Evolutionary conservation across 2,888 invertebrate species (phyloP), one percentile per base, ranked within the genome.

Genomic region (Epinotia bilunana): DNA sequence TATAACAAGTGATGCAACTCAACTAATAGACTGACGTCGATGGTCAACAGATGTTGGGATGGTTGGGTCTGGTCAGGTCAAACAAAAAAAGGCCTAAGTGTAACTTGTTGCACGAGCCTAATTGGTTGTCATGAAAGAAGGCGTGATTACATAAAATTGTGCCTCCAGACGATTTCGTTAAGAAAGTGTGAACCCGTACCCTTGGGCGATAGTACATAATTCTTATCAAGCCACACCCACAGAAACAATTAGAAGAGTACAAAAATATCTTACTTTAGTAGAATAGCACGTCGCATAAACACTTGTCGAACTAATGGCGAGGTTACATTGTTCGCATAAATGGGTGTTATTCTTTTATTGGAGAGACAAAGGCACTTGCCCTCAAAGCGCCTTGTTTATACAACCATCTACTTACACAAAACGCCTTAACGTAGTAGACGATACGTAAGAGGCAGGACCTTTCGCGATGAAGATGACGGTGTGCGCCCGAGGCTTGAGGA

Each of bases 281-380:
- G 43, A 58, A 58, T 23, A 58, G 4, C 16, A 18, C 4, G 57
- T 20, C 20, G 9, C 68, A 20, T 58, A 23, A 20, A 16, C 18
- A 57, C 58, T 23, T 23, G n/a, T 16, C 11, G 16, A 16, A 16
- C 3, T 16, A 58, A 68, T 43, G 23, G 58, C 20, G 58, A 60
- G 28, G 58, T 60, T 46, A 86, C 88, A 91, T 91, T 91, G 91
- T 91, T 88, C 86, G 80, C 80, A 87, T 90, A 91, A 93, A 92
- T 91, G 92, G 91, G 87, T 92, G 92, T 93, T 93, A 90, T 93
- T 92, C 92, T 93, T 92, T 91, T 93, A 93, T 91, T 91, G 91
- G 80, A 80, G 87, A 90, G 88, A 92, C 92, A 92, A 92, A 91
- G 88, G 89, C 89, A 90, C 91, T 92, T 91, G 90, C 90, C 87